A percentile compares a stretch with the other conserved stretches of the same genome.
Conservation (phyloP, 23 tunicate species). For the Corella eumyota region DNA sequence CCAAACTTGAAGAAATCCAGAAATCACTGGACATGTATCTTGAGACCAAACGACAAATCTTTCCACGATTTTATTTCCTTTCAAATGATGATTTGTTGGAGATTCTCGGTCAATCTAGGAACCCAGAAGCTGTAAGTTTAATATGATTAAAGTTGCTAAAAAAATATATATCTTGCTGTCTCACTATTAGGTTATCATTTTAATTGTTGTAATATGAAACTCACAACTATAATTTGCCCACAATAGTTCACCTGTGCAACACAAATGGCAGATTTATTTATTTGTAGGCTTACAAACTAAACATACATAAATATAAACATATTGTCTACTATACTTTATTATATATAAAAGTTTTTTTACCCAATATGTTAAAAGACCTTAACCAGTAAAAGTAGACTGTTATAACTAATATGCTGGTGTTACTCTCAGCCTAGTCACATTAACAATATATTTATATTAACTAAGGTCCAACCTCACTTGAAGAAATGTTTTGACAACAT, state of each 20-base stretch:
- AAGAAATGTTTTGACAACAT: slow-evolving; percentile 97
- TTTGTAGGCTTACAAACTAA: too few relatives aligned
- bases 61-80: slow-evolving; percentile 89
- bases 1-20: slow-evolving; percentile 89
- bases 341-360: too few relatives aligned
- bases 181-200: slow-evolving; percentile 4
- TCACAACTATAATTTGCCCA: not conserved
- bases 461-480: slow-evolving; percentile 91
- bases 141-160: not conserved
- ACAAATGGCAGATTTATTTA: too few relatives aligned
- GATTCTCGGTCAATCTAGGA: slow-evolving; percentile 89
- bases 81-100: slow-evolving; percentile 94
- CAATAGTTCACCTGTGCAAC: too few relatives aligned
- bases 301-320: too few relatives aligned
- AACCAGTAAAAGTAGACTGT: too few relatives aligned
- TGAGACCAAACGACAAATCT: slow-evolving; percentile 93
- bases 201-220: too few relatives aligned
- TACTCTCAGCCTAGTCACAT: too few relatives aligned
- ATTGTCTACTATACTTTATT: too few relatives aligned
- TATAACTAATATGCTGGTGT: too few relatives aligned
- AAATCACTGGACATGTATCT: slow-evolving; percentile 96
- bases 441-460: too few relatives aligned
- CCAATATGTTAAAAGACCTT: too few relatives aligned
- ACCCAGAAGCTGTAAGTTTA: slow-evolving; percentile 86
- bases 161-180: not conserved